Evolutionary conservation across 2,888 invertebrate genomes (phyloP), one percentile per base, ranked within the genome.

Genomic region (Tribolium freemani): DNA sequence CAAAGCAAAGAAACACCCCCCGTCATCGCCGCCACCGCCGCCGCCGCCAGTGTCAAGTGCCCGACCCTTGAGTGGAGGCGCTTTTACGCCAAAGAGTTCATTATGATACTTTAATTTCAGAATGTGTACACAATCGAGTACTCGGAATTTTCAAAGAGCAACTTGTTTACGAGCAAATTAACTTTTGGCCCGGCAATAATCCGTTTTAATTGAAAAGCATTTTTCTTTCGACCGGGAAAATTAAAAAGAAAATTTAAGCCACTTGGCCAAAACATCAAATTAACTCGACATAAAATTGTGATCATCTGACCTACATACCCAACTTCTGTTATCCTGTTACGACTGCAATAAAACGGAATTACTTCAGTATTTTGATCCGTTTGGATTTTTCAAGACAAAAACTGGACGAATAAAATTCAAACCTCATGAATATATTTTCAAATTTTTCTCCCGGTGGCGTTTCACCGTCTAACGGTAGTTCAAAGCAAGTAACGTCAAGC

Each of bases 31-130:
- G 16, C 69, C n/a, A n/a, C n/a, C 16, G 16, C 16, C 16, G 16
- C 16, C 16, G 51, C 50, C 58, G 67, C 48, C 69, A 58, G 69
- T 63, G 75, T 75, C 76, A 77, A 79, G 76, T 75, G 75, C 72
- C 68, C 73, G 73, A 73, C 73, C 77, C 76, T 78, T 71, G 75
- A 77, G 75, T 79, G 73, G 73, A 69, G 71, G 71, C 73, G 76
- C 78, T 77, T 78, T 79, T 73, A 75, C 73, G 72, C 75, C 75
- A 76, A 79, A 79, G 78, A 78, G 78, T 82, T 82, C 80, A 82
- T 83, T 81, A 82, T 81, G 80, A 79, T 81, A 81, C 80, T 82
- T 83, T 82, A 83, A 82, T 83, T 81, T 79, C 75, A 78, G 76
- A 81, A 77, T 79, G 79, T 81, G 78, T 78, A 79, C 78, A 81